phyloP scores from a whole-genome alignment of 2,797 vertebrate genomes.

The Prionace glauca region DNA sequence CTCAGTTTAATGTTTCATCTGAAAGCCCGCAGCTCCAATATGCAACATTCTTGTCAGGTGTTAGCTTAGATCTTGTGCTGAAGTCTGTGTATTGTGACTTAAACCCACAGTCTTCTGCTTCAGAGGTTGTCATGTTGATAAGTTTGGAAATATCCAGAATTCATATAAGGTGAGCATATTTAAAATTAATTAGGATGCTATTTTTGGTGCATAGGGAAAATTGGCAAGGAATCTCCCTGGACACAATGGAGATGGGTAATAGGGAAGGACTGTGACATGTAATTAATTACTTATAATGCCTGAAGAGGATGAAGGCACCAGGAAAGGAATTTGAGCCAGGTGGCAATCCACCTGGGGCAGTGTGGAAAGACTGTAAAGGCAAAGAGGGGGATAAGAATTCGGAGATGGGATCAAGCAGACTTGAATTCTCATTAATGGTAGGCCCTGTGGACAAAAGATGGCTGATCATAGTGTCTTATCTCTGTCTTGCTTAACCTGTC shows the following conservation, averaged over 20 bases:
- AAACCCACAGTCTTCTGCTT: not conserved
- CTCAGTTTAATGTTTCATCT: not conserved
- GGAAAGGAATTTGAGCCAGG: not conserved
- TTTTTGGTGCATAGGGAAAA: not conserved
- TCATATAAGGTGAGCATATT: not conserved
- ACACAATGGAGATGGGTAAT: not conserved
- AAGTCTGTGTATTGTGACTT: not conserved
- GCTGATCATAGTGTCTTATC: not conserved
- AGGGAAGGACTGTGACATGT: not conserved
- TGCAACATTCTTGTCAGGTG: not conserved
- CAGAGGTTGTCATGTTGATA: not conserved
- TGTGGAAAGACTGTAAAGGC: not conserved
- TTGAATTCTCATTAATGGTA: not conserved
- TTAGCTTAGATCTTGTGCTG: not conserved
- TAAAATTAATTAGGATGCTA: not conserved
- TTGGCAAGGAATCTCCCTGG: not conserved
- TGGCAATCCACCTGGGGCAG: not conserved
- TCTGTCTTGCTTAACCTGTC: not conserved
- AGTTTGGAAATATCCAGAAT: not conserved
- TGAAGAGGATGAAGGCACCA: not conserved
- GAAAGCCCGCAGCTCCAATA: not conserved
- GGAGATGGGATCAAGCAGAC: not conserved
- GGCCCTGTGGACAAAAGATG: not conserved
- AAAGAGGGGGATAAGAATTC: not conserved
- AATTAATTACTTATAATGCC: not conserved